A percentile compares a stretch with the other conserved stretches of the same genome.
These are phyloP conservation scores for Piprites chloris DNA, from an alignment of 2,113 vertebrate species.

Conservation along the genomic window DNA sequence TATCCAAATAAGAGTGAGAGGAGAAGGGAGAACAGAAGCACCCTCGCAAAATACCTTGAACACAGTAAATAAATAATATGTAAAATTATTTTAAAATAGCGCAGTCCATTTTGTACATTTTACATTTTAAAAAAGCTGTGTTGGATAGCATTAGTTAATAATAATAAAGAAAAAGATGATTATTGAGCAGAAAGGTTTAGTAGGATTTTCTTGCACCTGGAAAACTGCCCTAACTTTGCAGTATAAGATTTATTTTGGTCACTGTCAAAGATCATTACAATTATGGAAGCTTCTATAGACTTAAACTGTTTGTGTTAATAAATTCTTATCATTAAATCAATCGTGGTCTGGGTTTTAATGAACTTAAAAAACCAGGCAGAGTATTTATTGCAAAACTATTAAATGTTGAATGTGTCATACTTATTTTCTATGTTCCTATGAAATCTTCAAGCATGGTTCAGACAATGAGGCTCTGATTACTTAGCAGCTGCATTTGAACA, in stretches of 20 bases:
- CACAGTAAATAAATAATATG: neutral
- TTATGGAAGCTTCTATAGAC: neutral
- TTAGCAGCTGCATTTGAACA: slow-evolving; percentile 22
- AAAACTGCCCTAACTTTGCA: neutral
- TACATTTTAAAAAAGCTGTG: neutral
- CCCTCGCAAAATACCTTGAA: neutral
- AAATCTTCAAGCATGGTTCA: slow-evolving; percentile 21
- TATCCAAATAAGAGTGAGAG: neutral
- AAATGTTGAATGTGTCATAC: neutral
- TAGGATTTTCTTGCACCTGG: neutral
- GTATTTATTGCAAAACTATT: slow-evolving; percentile 22
- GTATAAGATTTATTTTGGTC: neutral
- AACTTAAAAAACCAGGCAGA: neutral
- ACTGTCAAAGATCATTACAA: neutral
- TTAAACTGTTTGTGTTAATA: neutral
- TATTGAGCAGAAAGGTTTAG: neutral
- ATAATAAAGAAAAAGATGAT: neutral
- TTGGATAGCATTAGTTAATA: neutral
- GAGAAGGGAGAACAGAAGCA: neutral
- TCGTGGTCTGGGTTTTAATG: neutral
- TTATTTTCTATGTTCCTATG: neutral
- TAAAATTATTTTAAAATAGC: neutral
- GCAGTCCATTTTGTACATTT: neutral
- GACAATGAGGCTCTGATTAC: slow-evolving; percentile 45
- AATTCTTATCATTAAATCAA: neutral